These are phyloP conservation scores for Drosophila fungiperda DNA, from an alignment of 2,888 invertebrate species.

Conservation along the genomic window DNA sequence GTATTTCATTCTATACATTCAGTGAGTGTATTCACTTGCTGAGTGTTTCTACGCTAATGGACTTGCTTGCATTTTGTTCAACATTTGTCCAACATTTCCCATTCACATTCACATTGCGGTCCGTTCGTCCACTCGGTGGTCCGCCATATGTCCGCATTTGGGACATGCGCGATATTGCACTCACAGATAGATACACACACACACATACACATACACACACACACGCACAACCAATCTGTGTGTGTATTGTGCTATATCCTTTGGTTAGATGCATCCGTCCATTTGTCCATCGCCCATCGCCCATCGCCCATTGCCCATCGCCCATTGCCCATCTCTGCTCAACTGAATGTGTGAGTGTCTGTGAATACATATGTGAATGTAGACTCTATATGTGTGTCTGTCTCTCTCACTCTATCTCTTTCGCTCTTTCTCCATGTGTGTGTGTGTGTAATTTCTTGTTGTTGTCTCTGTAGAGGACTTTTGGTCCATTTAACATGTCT, in stretches of 20 bases:
- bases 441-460: conserved; percentile 27
- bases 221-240: not conserved
- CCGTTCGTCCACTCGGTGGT: conserved; percentile 63
- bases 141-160: conserved; percentile 59
- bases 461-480: conserved; percentile 73
- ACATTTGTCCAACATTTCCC: not conserved
- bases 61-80: conserved; percentile 13
- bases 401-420: not conserved
- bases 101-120: conserved; percentile 16
- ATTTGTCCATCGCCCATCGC: conserved; percentile 41
- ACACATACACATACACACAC: conserved; percentile 13
- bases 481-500: conserved; percentile 83
- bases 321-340: conserved; percentile 31
- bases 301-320: conserved; percentile 29
- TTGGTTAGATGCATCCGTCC: conserved; percentile 47
- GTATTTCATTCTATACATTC: conserved; percentile 1
- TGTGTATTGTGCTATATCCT: conserved; percentile 26
- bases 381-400: conserved; percentile 14
- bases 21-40: not conserved
- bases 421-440: conserved; percentile 9
- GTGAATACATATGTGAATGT: conserved; percentile 27
- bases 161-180: conserved; percentile 71
- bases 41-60: conserved; percentile 16
- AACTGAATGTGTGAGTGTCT: conserved; percentile 21
- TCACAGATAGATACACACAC: conserved; percentile 24